A percentile compares a stretch with the other conserved stretches of the same genome.
These are phyloP conservation scores for Nemotelus pantherinus DNA, from an alignment of 2,888 invertebrate species.

Conservation along the genomic window DNA sequence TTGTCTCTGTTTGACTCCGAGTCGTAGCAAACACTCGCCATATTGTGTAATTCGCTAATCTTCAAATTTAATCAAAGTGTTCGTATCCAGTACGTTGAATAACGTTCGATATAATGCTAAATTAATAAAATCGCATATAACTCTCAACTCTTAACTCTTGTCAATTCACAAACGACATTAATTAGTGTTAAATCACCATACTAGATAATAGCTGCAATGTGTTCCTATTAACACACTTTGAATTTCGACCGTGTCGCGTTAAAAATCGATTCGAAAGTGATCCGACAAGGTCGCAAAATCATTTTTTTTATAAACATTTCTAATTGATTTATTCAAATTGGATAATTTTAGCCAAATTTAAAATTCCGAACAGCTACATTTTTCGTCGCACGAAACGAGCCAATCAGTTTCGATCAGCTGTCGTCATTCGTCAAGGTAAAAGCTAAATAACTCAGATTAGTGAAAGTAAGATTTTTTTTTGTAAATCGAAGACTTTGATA, in stretches of 20 bases:
- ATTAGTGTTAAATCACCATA: too few species aligned
- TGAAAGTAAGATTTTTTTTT: slow-evolving; percentile 26
- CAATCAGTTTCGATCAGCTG: slow-evolving; percentile 12
- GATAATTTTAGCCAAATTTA: slow-evolving; percentile 32
- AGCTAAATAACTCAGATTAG: slow-evolving; percentile 36
- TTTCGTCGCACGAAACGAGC: not conserved
- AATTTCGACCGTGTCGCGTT: not conserved
- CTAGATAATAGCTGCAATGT: too few species aligned
- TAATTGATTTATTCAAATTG: slow-evolving; percentile 18
- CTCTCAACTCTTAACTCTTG: too few species aligned
- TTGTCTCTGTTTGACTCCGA: too few species aligned
- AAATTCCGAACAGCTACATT: slow-evolving; percentile 29
- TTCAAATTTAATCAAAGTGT: too few species aligned
- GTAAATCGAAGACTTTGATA: not conserved
- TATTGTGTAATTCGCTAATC: too few species aligned
- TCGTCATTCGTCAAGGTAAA: slow-evolving; percentile 41
- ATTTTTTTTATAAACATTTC: slow-evolving; percentile 17
- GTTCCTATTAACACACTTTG: too few species aligned
- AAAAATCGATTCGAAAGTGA: slow-evolving; percentile 34
- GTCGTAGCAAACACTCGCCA: too few species aligned
- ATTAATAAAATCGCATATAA: too few species aligned
- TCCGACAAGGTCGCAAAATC: slow-evolving; percentile 35
- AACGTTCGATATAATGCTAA: too few species aligned
- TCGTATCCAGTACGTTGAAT: too few species aligned
- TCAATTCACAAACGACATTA: too few species aligned